A percentile compares a stretch with the other conserved stretches of the same genome.
phyloP scores from a whole-genome alignment of 2,888 invertebrate genomes.

The Drosophila subsilvestris region DNA sequence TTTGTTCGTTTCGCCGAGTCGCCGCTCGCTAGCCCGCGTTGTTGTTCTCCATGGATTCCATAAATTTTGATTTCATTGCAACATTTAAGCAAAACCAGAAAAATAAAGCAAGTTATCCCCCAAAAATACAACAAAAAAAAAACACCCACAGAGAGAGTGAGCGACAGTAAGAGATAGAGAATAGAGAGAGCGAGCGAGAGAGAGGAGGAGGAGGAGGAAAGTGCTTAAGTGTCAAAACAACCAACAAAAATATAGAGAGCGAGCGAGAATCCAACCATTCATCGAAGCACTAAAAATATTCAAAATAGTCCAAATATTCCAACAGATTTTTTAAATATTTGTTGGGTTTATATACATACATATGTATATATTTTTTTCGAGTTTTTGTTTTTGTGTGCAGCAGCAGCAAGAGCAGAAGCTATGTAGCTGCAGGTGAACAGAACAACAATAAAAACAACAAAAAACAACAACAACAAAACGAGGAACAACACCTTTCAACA shows the following conservation, averaged over 20 bases:
- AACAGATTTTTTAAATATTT: conserved; percentile 11
- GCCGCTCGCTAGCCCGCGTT: not conserved
- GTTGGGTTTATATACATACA: too few species aligned
- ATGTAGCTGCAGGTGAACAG: conserved; percentile 8
- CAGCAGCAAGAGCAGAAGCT: not conserved
- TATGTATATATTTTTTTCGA: conserved; percentile 16
- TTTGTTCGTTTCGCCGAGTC: not conserved
- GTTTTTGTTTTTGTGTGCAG: conserved; percentile 39
- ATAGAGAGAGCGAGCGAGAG: not conserved
- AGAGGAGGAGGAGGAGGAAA: conserved; percentile 3
- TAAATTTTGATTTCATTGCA: conserved; percentile 1
- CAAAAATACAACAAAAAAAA: not conserved
- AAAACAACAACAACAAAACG: not conserved
- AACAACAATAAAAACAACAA: conserved; percentile 17
- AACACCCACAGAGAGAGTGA: not conserved
- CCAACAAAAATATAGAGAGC: not conserved
- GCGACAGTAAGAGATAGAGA: not conserved
- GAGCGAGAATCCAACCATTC: conserved; percentile 18
- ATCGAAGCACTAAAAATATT: conserved; percentile 32
- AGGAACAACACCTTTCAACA: conserved; percentile 6
- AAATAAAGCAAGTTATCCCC: not conserved
- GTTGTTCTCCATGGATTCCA: not conserved
- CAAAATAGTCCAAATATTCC: not conserved
- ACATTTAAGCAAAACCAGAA: not conserved
- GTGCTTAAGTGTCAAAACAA: conserved; percentile 34